phyloP scores from a whole-genome alignment of 2,113 vertebrate genomes.

The Pelobates fuscus region DNA sequence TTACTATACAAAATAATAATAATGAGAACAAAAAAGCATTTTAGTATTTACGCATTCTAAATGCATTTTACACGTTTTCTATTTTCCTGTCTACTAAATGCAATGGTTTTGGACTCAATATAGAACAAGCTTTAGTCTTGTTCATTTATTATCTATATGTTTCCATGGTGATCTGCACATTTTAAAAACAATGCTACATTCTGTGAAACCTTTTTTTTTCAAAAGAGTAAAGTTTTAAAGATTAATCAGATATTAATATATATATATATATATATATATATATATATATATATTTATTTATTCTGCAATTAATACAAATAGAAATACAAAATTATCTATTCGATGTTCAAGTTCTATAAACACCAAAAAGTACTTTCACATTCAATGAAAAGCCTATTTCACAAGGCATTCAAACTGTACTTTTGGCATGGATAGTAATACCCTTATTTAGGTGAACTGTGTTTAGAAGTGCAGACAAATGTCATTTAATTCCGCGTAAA shows the following conservation, averaged over 20 bases:
- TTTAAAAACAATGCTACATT: neutral
- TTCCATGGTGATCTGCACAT: neutral
- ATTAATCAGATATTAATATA: neutral
- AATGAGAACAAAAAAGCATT: too few species aligned
- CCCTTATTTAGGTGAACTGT: conserved; percentile 9
- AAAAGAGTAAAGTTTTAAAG: too few species aligned
- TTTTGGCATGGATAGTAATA: conserved; percentile 8
- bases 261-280: too few species aligned
- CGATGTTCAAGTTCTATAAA: neutral
- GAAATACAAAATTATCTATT: conserved; percentile 32
- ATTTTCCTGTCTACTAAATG: too few species aligned
- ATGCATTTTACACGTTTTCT: too few species aligned
- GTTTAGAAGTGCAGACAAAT: conserved; percentile 18
- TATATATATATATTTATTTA: too few species aligned
- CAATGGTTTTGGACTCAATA: neutral
- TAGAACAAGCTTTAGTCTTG: neutral
- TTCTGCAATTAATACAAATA: too few species aligned
- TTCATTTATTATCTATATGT: neutral
- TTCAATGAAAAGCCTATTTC: conserved; percentile 6
- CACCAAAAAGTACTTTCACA: conserved; percentile 1
- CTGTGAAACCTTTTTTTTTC: neutral
- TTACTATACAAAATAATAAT: too few species aligned
- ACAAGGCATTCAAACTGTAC: conserved; percentile 18
- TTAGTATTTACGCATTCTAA: too few species aligned
- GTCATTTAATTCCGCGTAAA: too few species aligned